A percentile compares a stretch with the other conserved stretches of the same genome.
Evolutionary conservation across 2,113 vertebrate species (phyloP).

Genomic region (Rhynchopsitta pachyrhyncha): DNA sequence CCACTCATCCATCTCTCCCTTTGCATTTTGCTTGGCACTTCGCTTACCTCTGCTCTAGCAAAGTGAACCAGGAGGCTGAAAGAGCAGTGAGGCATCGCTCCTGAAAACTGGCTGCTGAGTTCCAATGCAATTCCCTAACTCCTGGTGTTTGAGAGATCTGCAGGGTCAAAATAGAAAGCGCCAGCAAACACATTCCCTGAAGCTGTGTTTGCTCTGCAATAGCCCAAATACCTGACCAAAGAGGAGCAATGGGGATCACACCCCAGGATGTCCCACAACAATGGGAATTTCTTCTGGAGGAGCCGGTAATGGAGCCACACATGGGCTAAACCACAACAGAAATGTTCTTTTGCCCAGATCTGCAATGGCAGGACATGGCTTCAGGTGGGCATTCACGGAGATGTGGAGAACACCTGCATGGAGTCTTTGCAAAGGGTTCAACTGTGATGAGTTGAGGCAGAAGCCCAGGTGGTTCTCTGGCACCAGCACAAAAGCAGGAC

Average conservation of each 20-base stretch:
- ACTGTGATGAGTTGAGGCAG: background rate
- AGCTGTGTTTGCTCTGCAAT: background rate
- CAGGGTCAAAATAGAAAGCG: background rate
- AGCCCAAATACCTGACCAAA: background rate
- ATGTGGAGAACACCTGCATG: background rate
- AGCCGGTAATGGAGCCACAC: fast-evolving
- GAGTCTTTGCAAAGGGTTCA: background rate
- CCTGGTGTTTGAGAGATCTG: background rate
- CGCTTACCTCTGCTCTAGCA: background rate
- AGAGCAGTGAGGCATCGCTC: background rate
- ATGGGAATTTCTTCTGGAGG: background rate
- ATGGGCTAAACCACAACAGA: fast-evolving
- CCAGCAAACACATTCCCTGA: background rate
- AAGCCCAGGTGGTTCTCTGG: background rate
- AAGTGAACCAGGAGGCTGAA: background rate
- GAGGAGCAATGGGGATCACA: background rate
- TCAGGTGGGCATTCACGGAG: fast-evolving
- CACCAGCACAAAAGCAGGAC: background rate
- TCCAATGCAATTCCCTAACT: background rate
- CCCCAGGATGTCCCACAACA: fast-evolving
- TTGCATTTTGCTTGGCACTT: background rate
- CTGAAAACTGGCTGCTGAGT: background rate
- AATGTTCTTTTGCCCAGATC: background rate
- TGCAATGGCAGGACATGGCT: background rate
- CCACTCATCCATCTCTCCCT: background rate